Base-by-base conservation (phyloP, 2,888 invertebrate genomes). In the Atethmia centrago region DNA sequence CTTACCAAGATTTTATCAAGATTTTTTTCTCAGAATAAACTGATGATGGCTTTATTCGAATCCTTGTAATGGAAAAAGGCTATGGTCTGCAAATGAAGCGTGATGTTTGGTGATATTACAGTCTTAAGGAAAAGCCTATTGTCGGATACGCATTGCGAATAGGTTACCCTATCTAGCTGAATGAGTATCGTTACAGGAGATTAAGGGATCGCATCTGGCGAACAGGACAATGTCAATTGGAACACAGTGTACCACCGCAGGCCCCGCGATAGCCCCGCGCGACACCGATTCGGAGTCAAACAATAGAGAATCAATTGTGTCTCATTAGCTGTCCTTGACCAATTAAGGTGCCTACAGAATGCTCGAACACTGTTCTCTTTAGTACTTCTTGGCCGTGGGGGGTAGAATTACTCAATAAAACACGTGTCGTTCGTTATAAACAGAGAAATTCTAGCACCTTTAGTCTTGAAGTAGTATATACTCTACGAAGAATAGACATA, bases 61-160 rank as follows among this genome's bases (percentile, higher is more conserved):
- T 42, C 47, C 65, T 49, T 66, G 61, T 78, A 58, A 73, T 63
- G 19, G 47, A 63, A 73, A 66, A 74, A 66, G 40, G 42, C n/a
- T 12, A 66, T 51, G 62, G 56, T 58, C 66, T 62, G 12, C 36
- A 53, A 65, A 80, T 63, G 31, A 58, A 79, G 80, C 74, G 74
- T 78, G 56, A 77, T 79, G 55, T 73, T 66, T 58, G 31, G 19
- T n/a, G 16, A 49, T 66, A 36, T 36, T 36, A 4, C 36, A 62
- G 51, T 47, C 28, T 66, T 63, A 58, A 16, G 10, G 16, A 16
- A 61, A 53, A 79, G 72, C 79, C 36, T 14, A 40, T 16, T 36
- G 61, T 69, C 10, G 19, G 40, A 14, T 42, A 12, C 16, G 1
- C 40, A 9, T 49, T 42, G 19, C 31, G 8, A 65, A 49, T n/a